Evolutionary conservation across 1,140 invertebrate species (phyloP).

Genomic region (Rhyzopertha dominica): DNA sequence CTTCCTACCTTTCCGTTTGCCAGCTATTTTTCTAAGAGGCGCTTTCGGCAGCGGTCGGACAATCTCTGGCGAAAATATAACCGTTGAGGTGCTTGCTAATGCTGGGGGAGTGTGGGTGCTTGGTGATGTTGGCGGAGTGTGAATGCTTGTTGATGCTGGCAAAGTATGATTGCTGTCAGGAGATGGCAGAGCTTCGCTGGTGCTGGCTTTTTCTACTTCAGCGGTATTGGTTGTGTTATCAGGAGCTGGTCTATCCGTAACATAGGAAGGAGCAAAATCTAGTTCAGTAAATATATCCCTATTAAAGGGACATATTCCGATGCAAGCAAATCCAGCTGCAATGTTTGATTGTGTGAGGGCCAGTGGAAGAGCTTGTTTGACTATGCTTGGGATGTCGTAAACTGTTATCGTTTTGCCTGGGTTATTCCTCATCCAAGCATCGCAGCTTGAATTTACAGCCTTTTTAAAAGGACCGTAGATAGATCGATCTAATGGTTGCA

Average conservation of each 20-base stretch:
- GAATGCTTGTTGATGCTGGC: too few species aligned
- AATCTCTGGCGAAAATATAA: slow-evolving; percentile 18
- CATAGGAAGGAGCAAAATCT: slow-evolving; percentile 37
- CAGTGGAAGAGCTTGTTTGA: slow-evolving; percentile 39
- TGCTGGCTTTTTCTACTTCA: too few species aligned
- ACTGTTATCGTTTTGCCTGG: slow-evolving; percentile 48
- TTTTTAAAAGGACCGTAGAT: slow-evolving; percentile 46
- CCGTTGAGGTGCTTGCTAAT: too few species aligned
- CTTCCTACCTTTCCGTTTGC: slow-evolving; percentile 29
- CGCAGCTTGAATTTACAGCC: slow-evolving; percentile 36
- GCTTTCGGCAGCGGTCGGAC: slow-evolving; percentile 21
- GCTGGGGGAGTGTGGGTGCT: too few species aligned
- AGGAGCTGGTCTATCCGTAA: slow-evolving; percentile 43
- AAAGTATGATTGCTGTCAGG: too few species aligned
- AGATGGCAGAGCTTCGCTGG: too few species aligned
- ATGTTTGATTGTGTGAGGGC: slow-evolving; percentile 46
- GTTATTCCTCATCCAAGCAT: slow-evolving; percentile 47
- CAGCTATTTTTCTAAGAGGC: slow-evolving; percentile 23
- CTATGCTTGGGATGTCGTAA: slow-evolving; percentile 47
- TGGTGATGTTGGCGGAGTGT: too few species aligned
- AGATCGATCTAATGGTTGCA: slow-evolving; percentile 42
- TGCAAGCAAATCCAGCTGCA: slow-evolving; percentile 43
- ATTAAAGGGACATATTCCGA: slow-evolving; percentile 44
- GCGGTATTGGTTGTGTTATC: too few species aligned
- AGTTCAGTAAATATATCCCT: slow-evolving; percentile 35